Evolutionary conservation across 2,888 invertebrate genomes (phyloP), one percentile per base, ranked within the genome.

Genomic region (Aphidius colemani): DNA sequence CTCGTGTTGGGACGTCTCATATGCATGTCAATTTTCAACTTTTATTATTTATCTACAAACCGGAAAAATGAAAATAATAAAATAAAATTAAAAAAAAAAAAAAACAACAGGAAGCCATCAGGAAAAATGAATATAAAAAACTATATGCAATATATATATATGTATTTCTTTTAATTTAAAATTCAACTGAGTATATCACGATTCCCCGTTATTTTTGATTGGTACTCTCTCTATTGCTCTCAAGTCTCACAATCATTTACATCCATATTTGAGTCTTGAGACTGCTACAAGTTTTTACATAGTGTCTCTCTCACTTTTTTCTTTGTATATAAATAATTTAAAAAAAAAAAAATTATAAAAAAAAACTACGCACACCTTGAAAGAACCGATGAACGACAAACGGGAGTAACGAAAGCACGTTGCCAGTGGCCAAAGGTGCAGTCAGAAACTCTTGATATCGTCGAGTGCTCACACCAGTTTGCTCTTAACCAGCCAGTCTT

Each of bases 361-460:
- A n/a, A 49, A 59, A 48, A 39, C 18, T 48, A 51, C 59, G 48
- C 30, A 43, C 56, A 53, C 60, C 56, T 50, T 63, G 48, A 18
- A 63, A 66, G 43, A 59, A 44, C 45, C 64, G 67, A 68, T 65
- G 65, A 67, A 65, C 69, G 72, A 67, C 70, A 70, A 72, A 72
- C 71, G 71, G 70, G 72, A 74, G 71, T 71, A 30, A 72, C 72
- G 72, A 75, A 67, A 72, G 72, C 73, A 74, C 74, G 72, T 72
- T 73, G 72, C 70, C 73, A 60, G 53, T 62, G 46, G 43, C 10
- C 48, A 71, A 76, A 78, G 77, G 75, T 76, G 71, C 73, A 75
- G 71, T 63, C 57, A 57, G 65, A 59, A 61, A 64, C 56, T 67
- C 40, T 45, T 58, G 60, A 65, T 65, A 67, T 63, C 62, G 65